phyloP scores from a whole-genome alignment of 1,140 invertebrate genomes.

The Zaprionus vittiger region DNA sequence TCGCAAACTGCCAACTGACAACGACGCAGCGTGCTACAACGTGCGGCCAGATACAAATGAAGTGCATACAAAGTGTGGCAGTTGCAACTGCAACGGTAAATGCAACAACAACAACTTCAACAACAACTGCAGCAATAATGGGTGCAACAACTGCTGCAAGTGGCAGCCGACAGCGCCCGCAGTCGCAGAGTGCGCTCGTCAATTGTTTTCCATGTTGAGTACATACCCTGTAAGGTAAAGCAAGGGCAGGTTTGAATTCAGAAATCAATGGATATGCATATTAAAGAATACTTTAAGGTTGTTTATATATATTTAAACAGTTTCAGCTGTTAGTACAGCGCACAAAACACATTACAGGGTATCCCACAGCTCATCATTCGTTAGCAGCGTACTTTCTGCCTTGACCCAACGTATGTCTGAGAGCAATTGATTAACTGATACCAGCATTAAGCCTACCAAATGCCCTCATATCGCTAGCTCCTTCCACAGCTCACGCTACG shows the following conservation, averaged over 20 bases:
- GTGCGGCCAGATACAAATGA: constrained; percentile 33
- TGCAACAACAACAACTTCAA: constrained; percentile 1
- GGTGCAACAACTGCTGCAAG: constrained; percentile 2
- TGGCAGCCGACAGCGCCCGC: constrained; percentile 22
- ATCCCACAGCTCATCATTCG: background rate
- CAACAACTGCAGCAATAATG: background rate
- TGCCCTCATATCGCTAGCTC: background rate
- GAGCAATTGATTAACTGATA: constrained; percentile 30
- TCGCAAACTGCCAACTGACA: constrained; percentile 24
- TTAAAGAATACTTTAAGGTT: background rate
- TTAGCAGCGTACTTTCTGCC: background rate
- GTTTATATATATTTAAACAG: too few relatives aligned
- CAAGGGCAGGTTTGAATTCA: background rate
- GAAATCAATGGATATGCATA: background rate
- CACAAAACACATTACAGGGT: background rate
- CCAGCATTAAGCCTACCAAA: background rate
- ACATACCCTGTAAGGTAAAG: background rate
- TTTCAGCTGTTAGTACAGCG: too few relatives aligned
- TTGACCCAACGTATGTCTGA: background rate
- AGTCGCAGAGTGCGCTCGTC: constrained; percentile 14
- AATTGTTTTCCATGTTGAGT: constrained; percentile 15
- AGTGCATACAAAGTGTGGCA: constrained; percentile 41
- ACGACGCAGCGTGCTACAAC: constrained; percentile 25
- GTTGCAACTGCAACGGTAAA: constrained; percentile 19
- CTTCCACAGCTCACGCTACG: constrained; percentile 7